A percentile compares a stretch with the other conserved stretches of the same genome.
These are phyloP conservation scores for Hydropsyche betteni DNA, from an alignment of 2,888 invertebrate genomes.

Conservation along the genomic window DNA sequence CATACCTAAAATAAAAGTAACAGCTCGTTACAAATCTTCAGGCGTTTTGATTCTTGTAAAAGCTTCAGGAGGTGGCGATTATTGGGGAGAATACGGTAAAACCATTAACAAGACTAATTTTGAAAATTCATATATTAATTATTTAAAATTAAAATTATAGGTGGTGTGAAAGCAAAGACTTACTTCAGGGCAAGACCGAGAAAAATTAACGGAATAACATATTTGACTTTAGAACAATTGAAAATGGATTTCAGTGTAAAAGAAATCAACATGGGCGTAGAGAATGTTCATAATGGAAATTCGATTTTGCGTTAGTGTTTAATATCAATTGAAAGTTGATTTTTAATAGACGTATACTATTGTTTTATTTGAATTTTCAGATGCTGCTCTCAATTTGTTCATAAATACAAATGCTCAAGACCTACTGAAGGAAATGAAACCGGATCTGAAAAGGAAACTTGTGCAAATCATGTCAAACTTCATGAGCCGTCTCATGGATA, in stretches of 20 bases:
- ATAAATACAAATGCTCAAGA: constrained; percentile 89
- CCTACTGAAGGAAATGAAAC: constrained; percentile 87
- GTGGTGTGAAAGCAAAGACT: constrained; percentile 84
- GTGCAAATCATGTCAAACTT: constrained; percentile 79
- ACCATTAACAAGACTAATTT: not conserved
- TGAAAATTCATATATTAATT: not conserved
- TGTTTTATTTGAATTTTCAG: constrained; percentile 62
- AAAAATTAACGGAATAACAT: constrained; percentile 71
- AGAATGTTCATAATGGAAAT: constrained; percentile 83
- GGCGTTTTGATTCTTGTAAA: constrained; percentile 82
- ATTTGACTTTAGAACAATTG: constrained; percentile 76
- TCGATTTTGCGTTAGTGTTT: constrained; percentile 77
- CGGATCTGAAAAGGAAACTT: constrained; percentile 79
- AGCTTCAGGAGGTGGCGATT: constrained; percentile 86
- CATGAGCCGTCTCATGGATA: constrained; percentile 76
- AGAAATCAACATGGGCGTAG: constrained; percentile 85
- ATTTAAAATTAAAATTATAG: constrained; percentile 60
- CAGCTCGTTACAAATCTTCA: constrained; percentile 82
- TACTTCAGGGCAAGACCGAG: constrained; percentile 80
- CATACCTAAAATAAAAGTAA: constrained; percentile 81
- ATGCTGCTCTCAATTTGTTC: constrained; percentile 85
- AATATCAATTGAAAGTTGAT: too few species aligned
- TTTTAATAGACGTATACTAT: not conserved
- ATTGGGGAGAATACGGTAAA: constrained; percentile 89
- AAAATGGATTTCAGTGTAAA: constrained; percentile 88